Base-by-base conservation (phyloP, 2,888 invertebrate species). In the Cerceris rybyensis region DNA sequence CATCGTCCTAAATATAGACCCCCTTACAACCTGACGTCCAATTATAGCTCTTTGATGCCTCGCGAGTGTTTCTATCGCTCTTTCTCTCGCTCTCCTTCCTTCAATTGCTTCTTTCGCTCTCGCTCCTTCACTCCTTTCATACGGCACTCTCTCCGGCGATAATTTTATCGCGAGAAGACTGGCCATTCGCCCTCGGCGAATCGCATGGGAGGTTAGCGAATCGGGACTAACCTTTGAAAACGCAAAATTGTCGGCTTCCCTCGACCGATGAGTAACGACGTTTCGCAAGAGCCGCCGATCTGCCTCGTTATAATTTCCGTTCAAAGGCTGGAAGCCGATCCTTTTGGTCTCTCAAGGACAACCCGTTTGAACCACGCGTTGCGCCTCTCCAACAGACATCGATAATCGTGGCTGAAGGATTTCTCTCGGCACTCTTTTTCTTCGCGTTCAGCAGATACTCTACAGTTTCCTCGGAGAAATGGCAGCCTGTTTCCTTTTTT, bases 11-110 rank as follows among this genome's bases (percentile, higher is more conserved):
- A 91, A 91, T 91, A 90, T 91, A 91, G 90, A 88, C 80, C 84
- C 84, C 86, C 86, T 85, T 81, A 78, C 86, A 90, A 90, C 89
- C 90, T 88, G 88, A 86, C 84, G 87, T 89, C 88, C 91, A 91
- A 91, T 91, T 91, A 91, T 89, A 91, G 88, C 89, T 87, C 91
- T 91, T 91, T 91, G 91, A 91, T 91, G 89, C 85, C 78, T 78
- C 77, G 85, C 85, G 86, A 86, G 72, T 75, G 76, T 81, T 66
- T 80, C 69, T 78, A 66, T 78, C 74, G 72, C 78, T 75, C 71
- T 63, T 55, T 49, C 70, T 64, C 74, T 78, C 69, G 70, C 74
- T 57, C 71, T 59, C 54, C 64, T 61, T 9, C 70, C 60, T 57
- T 43, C 70, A 58, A 70, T 77, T 72, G 57, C 72, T 55, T 55